Evolutionary conservation across 2,888 invertebrate species (phyloP), one percentile per base, ranked within the genome.

Genomic region (Caenorhabditis auriculariae): DNA sequence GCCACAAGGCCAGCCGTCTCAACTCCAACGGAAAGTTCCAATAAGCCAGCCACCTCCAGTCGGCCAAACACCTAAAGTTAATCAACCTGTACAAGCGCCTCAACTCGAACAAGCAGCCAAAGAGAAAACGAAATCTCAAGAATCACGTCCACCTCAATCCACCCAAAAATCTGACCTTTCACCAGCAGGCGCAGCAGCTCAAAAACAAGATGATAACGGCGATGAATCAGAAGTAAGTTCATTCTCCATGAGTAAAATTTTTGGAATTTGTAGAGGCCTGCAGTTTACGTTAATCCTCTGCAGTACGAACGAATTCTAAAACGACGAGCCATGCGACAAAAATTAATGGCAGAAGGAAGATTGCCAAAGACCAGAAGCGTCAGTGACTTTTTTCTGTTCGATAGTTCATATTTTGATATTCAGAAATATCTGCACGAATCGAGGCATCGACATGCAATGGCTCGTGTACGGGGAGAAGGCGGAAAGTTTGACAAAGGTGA

Each of bases 391-490:
- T 5, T 3, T 44, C 3, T 28, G 5, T 6, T 4, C 12, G 28
- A 44, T 3, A 3, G 19, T 4, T 3, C 17, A 7, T 6, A 6
- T 12, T 5, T 12, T 4, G 19, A 21, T 27, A 4, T 46, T n/a
- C 19, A 32, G 27, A 53, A 56, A 28, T 61, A 61, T 29, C 26
- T 61, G 7, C 52, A 61, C 24, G 61, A 61, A 32, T 51, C 51
- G 17, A 15, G 61, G 12, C 61, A 54, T 27, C 26, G 6, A 4
- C 61, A 61, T 23, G 61, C 61, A 3, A 9, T 55, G 17, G 43
- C 35, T 5, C 21, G 61, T 3, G 47, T 19, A 12, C 17, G 61
- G 21, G 32, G 19, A 5, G 5, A 4, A 0, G 49, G 37, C 42
- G 61, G 61, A 19, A 17, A 47, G 9, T 61, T 61, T n/a, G 49